Evolutionary conservation across 2,113 vertebrate species (phyloP).

Genomic region (Morone chrysops): DNA sequence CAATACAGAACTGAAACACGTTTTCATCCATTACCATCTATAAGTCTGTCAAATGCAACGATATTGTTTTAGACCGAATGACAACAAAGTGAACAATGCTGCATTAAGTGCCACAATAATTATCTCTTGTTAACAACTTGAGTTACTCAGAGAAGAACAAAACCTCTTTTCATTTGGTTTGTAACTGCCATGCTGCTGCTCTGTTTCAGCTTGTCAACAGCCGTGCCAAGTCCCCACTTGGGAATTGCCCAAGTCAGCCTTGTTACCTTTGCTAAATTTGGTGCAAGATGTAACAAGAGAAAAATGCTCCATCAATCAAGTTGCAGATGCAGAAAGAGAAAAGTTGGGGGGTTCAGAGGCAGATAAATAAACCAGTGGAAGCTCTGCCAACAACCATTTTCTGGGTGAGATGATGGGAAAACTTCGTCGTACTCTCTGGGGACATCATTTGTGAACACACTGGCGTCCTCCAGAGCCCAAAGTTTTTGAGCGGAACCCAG

Average conservation of each 20-base stretch:
- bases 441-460: conserved; percentile 74
- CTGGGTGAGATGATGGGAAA: conserved; percentile 77
- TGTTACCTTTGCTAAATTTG: conserved; percentile 76
- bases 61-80: conserved; percentile 25
- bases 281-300: conserved; percentile 68
- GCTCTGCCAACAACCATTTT: conserved; percentile 74
- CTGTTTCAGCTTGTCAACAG: conserved; percentile 68
- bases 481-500: conserved; percentile 67
- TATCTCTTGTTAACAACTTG: conserved; percentile 38
- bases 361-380: conserved; percentile 74
- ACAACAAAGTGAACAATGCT: conserved; percentile 44
- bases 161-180: conserved; percentile 59
- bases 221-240: conserved; percentile 58
- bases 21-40: conserved; percentile 20
- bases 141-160: conserved; percentile 52
- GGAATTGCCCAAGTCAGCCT: conserved; percentile 69
- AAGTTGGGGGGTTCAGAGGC: conserved; percentile 44
- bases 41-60: conserved; percentile 15
- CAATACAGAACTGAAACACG: background rate
- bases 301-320: conserved; percentile 78
- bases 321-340: conserved; percentile 51
- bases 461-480: conserved; percentile 62
- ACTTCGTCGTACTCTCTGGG: conserved; percentile 64
- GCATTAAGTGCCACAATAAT: conserved; percentile 35
- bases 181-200: conserved; percentile 54